Conservation (phyloP, 2,888 invertebrate genomes). For the Polydrusus cervinus region DNA sequence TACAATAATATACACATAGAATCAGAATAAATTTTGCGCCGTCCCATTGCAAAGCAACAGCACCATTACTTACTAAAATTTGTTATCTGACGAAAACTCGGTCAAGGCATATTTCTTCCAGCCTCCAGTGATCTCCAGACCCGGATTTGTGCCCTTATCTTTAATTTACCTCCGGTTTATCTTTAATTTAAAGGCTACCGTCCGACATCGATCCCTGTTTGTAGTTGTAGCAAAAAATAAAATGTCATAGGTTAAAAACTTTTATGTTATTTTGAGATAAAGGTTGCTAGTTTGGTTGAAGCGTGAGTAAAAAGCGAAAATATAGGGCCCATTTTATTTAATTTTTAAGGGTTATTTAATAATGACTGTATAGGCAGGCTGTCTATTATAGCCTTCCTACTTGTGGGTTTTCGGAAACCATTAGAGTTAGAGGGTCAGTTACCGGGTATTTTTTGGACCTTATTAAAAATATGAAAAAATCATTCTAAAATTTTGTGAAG, state of each 20-base stretch:
- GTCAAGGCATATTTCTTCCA: slow-evolving; percentile 6
- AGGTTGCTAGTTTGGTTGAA: background rate
- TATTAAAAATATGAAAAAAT: no score
- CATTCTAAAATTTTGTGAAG: no score
- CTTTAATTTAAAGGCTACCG: slow-evolving; percentile 25
- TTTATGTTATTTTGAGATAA: slow-evolving; percentile 10
- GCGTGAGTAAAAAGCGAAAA: background rate
- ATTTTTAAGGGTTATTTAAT: background rate
- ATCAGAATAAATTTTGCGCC: no score
- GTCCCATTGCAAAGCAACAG: background rate
- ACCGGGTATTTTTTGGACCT: no score
- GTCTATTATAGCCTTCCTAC: no score
- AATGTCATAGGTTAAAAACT: slow-evolving; percentile 11
- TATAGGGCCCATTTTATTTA: background rate
- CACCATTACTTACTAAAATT: background rate
- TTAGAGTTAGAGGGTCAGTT: no score
- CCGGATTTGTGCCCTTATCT: slow-evolving; percentile 13
- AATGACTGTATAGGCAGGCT: no score
- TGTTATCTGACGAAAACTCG: slow-evolving; percentile 11
- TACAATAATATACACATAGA: no score
- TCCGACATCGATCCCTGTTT: slow-evolving; percentile 7
- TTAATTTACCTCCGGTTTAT: slow-evolving; percentile 23
- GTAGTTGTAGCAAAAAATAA: slow-evolving; percentile 4
- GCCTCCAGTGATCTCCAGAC: slow-evolving; percentile 17
- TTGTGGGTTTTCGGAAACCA: no score